A percentile compares a stretch with the other conserved stretches of the same genome.
Conservation (phyloP, 2,888 invertebrate species). For the Drosophila tripunctata region DNA sequence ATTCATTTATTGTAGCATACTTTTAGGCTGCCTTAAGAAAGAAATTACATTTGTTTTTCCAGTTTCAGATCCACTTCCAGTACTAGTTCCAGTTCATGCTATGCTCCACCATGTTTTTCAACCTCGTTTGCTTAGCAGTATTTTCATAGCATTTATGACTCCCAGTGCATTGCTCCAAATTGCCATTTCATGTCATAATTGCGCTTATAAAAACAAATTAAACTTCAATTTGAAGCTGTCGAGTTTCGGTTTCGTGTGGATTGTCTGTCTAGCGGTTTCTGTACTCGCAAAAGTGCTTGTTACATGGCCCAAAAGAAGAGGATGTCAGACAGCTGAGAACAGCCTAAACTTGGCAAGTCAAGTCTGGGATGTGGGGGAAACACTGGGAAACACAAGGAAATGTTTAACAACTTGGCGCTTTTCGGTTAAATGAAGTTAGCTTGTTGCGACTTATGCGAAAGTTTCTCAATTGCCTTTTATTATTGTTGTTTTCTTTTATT, state of each 20-base stretch:
- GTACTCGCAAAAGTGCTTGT: constrained; percentile 2
- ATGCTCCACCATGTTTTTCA: not conserved
- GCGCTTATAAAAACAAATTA: constrained; percentile 82
- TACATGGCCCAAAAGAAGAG: constrained; percentile 8
- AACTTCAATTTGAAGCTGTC: constrained; percentile 75
- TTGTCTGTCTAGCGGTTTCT: constrained; percentile 27
- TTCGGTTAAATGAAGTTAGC: constrained; percentile 58
- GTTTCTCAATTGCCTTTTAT: constrained; percentile 80
- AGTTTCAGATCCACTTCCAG: not conserved
- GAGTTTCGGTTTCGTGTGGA: constrained; percentile 4
- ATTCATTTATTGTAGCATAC: constrained; percentile 2
- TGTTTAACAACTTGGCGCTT: constrained; percentile 24
- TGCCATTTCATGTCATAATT: constrained; percentile 53
- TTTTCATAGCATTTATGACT: constrained; percentile 8
- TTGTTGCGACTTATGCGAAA: constrained; percentile 78
- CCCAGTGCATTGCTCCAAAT: constrained; percentile 21
- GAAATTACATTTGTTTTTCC: not conserved
- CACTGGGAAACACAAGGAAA: not conserved
- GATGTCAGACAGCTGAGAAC: constrained; percentile 5
- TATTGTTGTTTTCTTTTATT: constrained; percentile 65
- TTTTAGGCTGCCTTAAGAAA: constrained; percentile 20
- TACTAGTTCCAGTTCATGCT: not conserved
- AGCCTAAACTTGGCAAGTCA: not conserved
- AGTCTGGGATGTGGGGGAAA: not conserved
- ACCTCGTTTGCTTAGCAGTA: not conserved